phyloP scores from a whole-genome alignment of 2,888 invertebrate species.

The Microdon myrmicae region DNA sequence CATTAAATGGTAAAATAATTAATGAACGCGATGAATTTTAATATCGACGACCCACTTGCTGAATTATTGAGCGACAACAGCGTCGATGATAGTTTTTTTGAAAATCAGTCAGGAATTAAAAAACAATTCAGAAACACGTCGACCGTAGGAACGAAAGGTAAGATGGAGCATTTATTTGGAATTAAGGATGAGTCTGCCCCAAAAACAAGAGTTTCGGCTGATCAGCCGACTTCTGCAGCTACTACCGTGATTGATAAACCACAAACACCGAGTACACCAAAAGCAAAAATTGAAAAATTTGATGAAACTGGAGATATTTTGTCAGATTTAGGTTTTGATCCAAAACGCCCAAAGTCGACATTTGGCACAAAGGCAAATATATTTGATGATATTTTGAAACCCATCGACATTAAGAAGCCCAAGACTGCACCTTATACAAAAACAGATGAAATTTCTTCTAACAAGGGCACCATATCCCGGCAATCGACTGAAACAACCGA shows the following conservation, averaged over 20 bases:
- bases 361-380: slow-evolving; percentile 57
- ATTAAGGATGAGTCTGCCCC: slow-evolving; percentile 60
- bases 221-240: slow-evolving; percentile 6
- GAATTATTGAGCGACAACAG: slow-evolving; percentile 75
- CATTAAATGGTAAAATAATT: too few relatives aligned
- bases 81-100: slow-evolving; percentile 79
- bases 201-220: slow-evolving; percentile 38
- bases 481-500: slow-evolving; percentile 66
- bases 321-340: slow-evolving; percentile 66
- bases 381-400: slow-evolving; percentile 62
- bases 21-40: slow-evolving; percentile 68
- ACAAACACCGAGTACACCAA: slow-evolving; percentile 55
- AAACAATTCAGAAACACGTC: slow-evolving; percentile 3
- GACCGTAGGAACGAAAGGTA: slow-evolving; percentile 53
- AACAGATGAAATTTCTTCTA: slow-evolving; percentile 26
- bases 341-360: slow-evolving; percentile 62
- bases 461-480: slow-evolving; percentile 60
- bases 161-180: slow-evolving; percentile 65
- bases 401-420: slow-evolving; percentile 56
- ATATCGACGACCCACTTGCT: slow-evolving; percentile 73
- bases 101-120: slow-evolving; percentile 60
- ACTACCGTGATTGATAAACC: slow-evolving; percentile 26
- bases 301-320: slow-evolving; percentile 59
- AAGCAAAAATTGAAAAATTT: slow-evolving; percentile 51
- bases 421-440: slow-evolving; percentile 54